Percentiles rank a stretch among this genome's conserved stretches.
Conservation (phyloP, 1,140 invertebrate species). For the Temnothorax curvispinosus region DNA sequence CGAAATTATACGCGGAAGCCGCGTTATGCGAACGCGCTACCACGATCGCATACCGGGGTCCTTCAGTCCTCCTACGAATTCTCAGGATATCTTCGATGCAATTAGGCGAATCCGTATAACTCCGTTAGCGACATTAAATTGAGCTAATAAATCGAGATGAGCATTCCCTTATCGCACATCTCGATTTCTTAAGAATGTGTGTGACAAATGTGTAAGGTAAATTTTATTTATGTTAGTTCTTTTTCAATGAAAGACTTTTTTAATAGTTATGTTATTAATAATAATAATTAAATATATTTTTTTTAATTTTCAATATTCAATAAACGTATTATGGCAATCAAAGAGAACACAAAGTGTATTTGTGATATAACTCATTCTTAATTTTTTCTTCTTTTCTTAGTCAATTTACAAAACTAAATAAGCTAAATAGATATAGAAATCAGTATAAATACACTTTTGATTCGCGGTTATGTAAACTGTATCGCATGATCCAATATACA, state of each 20-base stretch:
- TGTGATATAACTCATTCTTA: background rate
- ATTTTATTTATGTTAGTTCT: background rate
- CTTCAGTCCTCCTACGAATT: conserved; percentile 30
- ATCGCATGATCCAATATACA: background rate
- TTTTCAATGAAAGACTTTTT: background rate
- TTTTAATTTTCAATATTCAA: background rate
- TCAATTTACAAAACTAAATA: conserved; percentile 9
- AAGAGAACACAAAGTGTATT: background rate
- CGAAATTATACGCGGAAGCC: conserved; percentile 26
- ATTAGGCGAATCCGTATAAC: conserved; percentile 33
- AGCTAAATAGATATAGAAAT: background rate
- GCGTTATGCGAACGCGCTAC: conserved; percentile 19
- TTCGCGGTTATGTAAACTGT: too few species aligned
- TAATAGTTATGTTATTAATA: too few species aligned
- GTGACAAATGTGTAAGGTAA: background rate
- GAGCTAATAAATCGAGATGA: background rate
- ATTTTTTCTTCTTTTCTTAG: background rate
- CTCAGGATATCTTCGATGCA: conserved; percentile 49
- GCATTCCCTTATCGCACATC: background rate
- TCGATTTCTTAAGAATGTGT: background rate
- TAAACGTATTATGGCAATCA: background rate
- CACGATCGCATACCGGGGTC: conserved; percentile 10
- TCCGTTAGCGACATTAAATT: background rate
- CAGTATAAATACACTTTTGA: conserved; percentile 36
- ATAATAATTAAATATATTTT: too few species aligned